These are phyloP conservation scores for Todus mexicanus DNA, from an alignment of 2,797 vertebrate species.

Conservation along the genomic window DNA sequence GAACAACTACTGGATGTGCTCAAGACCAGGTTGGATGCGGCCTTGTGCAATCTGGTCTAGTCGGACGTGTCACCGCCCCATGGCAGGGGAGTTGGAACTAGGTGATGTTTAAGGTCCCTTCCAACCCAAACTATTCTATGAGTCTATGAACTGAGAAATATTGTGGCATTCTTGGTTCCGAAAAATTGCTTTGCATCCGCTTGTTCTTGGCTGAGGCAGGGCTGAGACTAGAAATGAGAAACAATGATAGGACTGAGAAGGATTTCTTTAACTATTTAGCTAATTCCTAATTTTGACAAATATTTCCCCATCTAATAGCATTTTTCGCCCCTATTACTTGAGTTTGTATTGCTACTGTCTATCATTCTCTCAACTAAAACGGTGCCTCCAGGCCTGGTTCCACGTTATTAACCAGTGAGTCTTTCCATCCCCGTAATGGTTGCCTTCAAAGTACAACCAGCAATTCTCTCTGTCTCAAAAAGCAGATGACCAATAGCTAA, in stretches of 20 bases:
- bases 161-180: not conserved
- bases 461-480: not conserved
- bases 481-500: not conserved
- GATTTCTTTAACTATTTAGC: not conserved
- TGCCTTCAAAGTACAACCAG: not conserved
- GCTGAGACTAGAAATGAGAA: not conserved
- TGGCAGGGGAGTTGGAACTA: not conserved
- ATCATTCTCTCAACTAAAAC: not conserved
- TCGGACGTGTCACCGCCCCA: not conserved
- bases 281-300: constrained; percentile 13
- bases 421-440: not conserved
- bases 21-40: not conserved
- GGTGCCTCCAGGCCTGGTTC: not conserved
- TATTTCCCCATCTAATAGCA: not conserved
- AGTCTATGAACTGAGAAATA: not conserved
- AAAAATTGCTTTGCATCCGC: not conserved
- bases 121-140: not conserved
- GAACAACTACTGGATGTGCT: not conserved
- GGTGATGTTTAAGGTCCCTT: not conserved
- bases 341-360: not conserved
- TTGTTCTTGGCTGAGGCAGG: not conserved
- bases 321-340: constrained; percentile 27
- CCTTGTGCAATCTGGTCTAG: not conserved
- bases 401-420: not conserved
- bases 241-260: not conserved